Conservation (phyloP, 2,797 vertebrate species). For the Gouania willdenowi region DNA sequence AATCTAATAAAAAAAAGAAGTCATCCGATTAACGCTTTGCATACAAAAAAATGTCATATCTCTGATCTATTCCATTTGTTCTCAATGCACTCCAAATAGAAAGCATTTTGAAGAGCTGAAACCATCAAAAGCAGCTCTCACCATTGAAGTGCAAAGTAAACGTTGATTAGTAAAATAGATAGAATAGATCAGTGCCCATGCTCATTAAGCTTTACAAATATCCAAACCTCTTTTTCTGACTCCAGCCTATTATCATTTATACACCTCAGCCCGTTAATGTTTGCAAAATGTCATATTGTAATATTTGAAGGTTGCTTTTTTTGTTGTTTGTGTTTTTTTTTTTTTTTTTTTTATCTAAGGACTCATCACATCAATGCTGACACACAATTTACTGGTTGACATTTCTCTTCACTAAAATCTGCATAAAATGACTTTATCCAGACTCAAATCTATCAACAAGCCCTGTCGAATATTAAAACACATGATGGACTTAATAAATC, state of each 20-base stretch:
- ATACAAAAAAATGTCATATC: conserved; percentile 64
- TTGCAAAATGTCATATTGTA: conserved; percentile 67
- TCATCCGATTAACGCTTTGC: conserved; percentile 21
- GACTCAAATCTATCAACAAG: conserved; percentile 32
- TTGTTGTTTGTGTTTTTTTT: too few relatives aligned
- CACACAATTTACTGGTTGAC: conserved; percentile 62
- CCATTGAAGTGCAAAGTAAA: conserved; percentile 61
- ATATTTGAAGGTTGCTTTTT: conserved; percentile 56
- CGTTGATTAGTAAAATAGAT: conserved; percentile 69
- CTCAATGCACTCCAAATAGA: conserved; percentile 63
- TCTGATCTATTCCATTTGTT: conserved; percentile 61
- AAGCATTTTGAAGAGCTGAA: conserved; percentile 63
- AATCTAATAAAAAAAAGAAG: conserved; percentile 41
- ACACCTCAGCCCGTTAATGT: conserved; percentile 42
- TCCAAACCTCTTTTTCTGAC: conserved; percentile 15
- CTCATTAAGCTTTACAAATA: conserved; percentile 46
- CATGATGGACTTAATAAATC: conserved; percentile 61
- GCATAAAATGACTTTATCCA: conserved; percentile 37
- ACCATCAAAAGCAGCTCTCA: conserved; percentile 55
- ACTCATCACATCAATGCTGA: conserved; percentile 50
- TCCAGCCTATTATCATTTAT: conserved; percentile 33
- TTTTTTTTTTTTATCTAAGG: conserved; percentile 62
- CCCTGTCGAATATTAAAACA: conserved; percentile 26
- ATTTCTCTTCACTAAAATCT: conserved; percentile 48
- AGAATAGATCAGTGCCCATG: conserved; percentile 41